These are phyloP conservation scores for Riparia riparia DNA, from an alignment of 2,113 vertebrate species.

Conservation along the genomic window DNA sequence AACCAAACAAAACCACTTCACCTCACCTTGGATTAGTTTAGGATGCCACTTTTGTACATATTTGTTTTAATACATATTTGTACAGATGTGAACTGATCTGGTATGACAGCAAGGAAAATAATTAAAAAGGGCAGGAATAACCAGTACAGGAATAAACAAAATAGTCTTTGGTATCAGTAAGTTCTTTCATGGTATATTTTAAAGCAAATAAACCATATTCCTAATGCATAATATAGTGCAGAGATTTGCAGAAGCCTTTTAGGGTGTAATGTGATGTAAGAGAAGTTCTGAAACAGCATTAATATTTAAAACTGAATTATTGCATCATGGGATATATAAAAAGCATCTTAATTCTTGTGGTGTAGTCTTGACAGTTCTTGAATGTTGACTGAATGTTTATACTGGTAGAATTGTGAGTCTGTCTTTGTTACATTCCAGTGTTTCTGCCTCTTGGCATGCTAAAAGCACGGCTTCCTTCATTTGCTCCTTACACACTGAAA, in stretches of 20 bases:
- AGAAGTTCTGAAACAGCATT: slow-evolving; percentile 70
- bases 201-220: slow-evolving; percentile 52
- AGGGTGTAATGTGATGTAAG: slow-evolving; percentile 70
- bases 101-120: slow-evolving; percentile 45
- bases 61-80: not conserved
- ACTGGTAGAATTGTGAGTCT: slow-evolving; percentile 78
- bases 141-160: not conserved
- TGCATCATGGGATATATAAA: slow-evolving; percentile 93
- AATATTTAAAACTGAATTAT: slow-evolving; percentile 68
- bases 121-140: slow-evolving; percentile 29
- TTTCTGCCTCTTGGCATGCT: slow-evolving; percentile 90
- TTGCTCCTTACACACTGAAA: slow-evolving; percentile 83
- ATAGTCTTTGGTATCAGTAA: not conserved
- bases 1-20: slow-evolving; percentile 21
- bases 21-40: slow-evolving; percentile 22
- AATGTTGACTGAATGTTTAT: slow-evolving; percentile 85
- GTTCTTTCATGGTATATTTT: slow-evolving; percentile 25
- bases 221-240: slow-evolving; percentile 51
- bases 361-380: slow-evolving; percentile 81
- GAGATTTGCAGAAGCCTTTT: slow-evolving; percentile 78
- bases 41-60: slow-evolving; percentile 14
- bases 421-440: slow-evolving; percentile 97
- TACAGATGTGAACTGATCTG: slow-evolving; percentile 26
- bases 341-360: slow-evolving; percentile 80
- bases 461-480: slow-evolving; percentile 84